Evolutionary conservation across 2,113 vertebrate species (phyloP).

Genomic region (Lanius ludovicianus): DNA sequence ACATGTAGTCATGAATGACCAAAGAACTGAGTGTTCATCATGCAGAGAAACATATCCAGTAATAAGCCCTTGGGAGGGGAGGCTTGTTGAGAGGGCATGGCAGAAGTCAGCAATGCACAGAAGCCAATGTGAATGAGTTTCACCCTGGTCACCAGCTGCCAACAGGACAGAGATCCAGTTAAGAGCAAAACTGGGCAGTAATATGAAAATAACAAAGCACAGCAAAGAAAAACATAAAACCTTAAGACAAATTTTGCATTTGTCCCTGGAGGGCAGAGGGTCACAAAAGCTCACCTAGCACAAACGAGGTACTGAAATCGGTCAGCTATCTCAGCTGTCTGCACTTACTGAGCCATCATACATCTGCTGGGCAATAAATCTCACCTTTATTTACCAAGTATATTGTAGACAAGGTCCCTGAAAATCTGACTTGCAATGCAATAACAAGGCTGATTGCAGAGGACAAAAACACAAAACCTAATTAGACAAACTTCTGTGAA

Average conservation of each 20-base stretch:
- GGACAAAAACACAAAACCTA: background rate
- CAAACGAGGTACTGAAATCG: background rate
- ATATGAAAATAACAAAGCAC: background rate
- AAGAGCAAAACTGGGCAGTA: background rate
- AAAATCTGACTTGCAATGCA: background rate
- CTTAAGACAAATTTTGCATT: background rate
- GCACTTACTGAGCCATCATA: background rate
- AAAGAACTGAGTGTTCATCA: background rate
- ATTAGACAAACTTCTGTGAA: background rate
- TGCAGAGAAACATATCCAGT: background rate
- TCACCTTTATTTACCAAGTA: constrained; percentile 13
- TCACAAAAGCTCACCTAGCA: constrained; percentile 29
- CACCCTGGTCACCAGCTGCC: background rate
- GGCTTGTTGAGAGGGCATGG: background rate
- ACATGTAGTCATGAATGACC: background rate
- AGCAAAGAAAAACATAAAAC: constrained; percentile 5
- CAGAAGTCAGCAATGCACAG: background rate
- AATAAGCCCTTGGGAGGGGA: fast-evolving
- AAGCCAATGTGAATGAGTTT: background rate
- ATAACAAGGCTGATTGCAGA: background rate
- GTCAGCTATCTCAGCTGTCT: constrained; percentile 42
- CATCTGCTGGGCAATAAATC: constrained; percentile 47
- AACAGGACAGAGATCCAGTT: background rate
- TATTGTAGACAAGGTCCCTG: background rate
- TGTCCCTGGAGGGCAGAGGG: constrained; percentile 7